phyloP scores from a whole-genome alignment of 2,113 vertebrate species.

The Calyptomena viridis region DNA sequence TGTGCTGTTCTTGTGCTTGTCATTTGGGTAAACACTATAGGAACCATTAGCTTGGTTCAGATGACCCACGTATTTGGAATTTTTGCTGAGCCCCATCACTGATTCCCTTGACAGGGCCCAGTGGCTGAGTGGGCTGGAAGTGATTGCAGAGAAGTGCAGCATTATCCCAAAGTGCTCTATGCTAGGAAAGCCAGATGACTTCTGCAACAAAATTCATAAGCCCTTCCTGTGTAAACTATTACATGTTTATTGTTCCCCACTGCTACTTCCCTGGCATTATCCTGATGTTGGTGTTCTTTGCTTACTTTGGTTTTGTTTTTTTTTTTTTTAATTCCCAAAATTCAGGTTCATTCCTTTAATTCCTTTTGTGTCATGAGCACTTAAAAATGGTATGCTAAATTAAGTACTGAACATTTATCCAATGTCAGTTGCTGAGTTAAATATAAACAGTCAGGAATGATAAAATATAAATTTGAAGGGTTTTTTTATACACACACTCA shows the following conservation, averaged over 20 bases:
- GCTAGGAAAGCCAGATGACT: constrained; percentile 1
- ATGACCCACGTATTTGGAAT: constrained; percentile 18
- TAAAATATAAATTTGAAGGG: background rate
- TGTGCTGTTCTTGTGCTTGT: constrained; percentile 52
- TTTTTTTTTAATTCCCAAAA: background rate
- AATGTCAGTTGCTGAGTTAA: constrained; percentile 11
- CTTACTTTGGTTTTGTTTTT: background rate
- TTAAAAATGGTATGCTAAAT: constrained; percentile 30
- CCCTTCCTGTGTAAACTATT: background rate
- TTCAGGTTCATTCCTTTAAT: constrained; percentile 17
- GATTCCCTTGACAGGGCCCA: background rate
- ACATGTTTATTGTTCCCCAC: background rate
- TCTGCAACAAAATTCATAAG: background rate
- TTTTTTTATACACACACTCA: background rate
- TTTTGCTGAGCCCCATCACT: constrained; percentile 2
- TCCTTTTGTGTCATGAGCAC: constrained; percentile 7
- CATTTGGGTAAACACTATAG: constrained; percentile 38
- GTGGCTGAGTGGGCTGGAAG: constrained; percentile 10
- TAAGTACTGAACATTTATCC: constrained; percentile 21
- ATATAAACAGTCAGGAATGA: constrained; percentile 26
- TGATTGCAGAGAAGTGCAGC: background rate
- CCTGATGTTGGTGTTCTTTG: background rate
- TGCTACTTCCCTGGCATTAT: background rate
- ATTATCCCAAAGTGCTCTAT: background rate
- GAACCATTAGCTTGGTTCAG: constrained; percentile 9